phyloP scores from a whole-genome alignment of 2,888 invertebrate species.

The Drosophila nr. medialis region DNA sequence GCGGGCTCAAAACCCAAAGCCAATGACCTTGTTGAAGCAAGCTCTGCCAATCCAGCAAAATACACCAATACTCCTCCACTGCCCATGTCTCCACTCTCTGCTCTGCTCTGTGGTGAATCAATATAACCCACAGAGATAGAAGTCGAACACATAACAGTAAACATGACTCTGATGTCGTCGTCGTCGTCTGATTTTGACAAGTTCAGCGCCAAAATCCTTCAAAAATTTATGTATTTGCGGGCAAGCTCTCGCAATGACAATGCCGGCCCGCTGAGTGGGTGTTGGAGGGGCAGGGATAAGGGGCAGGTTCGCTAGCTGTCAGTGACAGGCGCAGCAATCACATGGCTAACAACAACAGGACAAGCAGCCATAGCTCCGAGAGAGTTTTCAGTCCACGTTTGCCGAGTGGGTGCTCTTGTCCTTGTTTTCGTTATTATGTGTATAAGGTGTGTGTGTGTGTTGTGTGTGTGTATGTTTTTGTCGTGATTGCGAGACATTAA shows the following conservation, averaged over 20 bases:
- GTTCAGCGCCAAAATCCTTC: conserved; percentile 84
- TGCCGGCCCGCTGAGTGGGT: conserved; percentile 4
- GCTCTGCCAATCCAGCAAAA: conserved; percentile 1
- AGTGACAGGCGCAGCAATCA: conserved; percentile 68
- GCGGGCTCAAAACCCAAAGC: conserved; percentile 60
- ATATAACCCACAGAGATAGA: conserved; percentile 61
- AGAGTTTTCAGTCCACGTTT: conserved; percentile 25
- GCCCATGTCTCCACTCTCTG: conserved; percentile 1
- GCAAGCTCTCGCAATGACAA: conserved; percentile 30
- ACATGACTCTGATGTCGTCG: conserved; percentile 39
- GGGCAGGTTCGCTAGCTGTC: conserved; percentile 44
- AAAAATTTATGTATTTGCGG: conserved; percentile 75
- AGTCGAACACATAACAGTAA: conserved; percentile 39
- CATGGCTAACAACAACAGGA: conserved; percentile 35
- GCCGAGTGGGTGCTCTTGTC: conserved; percentile 41
- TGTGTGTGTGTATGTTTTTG: conserved; percentile 49
- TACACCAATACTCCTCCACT: conserved; percentile 2
- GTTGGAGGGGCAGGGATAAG: not conserved
- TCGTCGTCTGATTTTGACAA: conserved; percentile 83
- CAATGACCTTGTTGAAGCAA: conserved; percentile 72
- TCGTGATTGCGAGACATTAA: conserved; percentile 79
- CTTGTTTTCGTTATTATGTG: conserved; percentile 23
- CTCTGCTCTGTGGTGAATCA: conserved; percentile 54
- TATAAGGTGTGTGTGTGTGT: conserved; percentile 21
- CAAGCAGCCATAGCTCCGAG: conserved; percentile 6